Conservation (phyloP, 2,113 vertebrate species). For the Callaeas wilsoni region DNA sequence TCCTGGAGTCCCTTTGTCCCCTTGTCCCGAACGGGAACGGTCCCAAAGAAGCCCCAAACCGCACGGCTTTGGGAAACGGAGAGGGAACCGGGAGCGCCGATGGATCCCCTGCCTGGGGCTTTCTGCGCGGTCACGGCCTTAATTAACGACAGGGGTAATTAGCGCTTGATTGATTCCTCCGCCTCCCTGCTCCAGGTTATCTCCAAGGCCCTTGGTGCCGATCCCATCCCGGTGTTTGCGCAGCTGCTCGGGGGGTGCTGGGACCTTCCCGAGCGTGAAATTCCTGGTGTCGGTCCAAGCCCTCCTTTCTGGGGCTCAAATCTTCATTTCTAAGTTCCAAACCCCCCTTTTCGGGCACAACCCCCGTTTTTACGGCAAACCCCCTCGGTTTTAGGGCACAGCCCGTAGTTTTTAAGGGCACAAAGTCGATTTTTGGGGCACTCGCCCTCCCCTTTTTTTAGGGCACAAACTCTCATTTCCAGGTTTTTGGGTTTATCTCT, state of each 20-base stretch:
- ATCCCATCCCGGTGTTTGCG: background rate
- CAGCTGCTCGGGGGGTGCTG: background rate
- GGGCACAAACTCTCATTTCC: background rate
- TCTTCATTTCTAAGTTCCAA: background rate
- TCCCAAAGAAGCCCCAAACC: background rate
- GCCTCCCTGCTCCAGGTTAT: background rate
- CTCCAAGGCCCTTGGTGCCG: background rate
- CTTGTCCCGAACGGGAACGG: background rate
- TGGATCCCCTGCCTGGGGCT: background rate
- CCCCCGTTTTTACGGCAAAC: background rate
- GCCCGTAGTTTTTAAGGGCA: background rate
- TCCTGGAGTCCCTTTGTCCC: no score
- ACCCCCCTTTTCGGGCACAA: no score
- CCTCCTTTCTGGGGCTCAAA: background rate
- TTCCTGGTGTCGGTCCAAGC: background rate
- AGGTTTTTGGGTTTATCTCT: background rate
- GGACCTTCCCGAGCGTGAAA: background rate
- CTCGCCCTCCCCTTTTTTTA: background rate
- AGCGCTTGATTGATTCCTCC: rapidly evolving
- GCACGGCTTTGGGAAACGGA: background rate
- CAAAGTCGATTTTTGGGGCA: background rate
- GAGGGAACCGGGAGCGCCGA: background rate
- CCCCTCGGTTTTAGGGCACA: background rate
- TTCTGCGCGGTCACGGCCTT: background rate
- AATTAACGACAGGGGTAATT: background rate